Evolutionary conservation across 1,140 invertebrate species (phyloP), one percentile per base, ranked within the genome.

Genomic region (Drosophila dunni): DNA sequence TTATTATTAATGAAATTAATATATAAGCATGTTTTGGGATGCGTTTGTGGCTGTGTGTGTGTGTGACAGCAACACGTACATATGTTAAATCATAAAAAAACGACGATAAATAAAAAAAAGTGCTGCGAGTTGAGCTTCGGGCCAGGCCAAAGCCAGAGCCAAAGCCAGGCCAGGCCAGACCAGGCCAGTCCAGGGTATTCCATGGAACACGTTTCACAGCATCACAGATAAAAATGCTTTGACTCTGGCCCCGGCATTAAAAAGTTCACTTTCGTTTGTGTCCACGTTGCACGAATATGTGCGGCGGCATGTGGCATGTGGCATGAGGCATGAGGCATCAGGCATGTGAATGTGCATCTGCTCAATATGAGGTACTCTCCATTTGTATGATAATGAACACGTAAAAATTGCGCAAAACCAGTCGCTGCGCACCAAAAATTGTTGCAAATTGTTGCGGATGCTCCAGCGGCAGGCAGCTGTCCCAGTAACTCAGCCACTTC

Each of bases 1-100:
- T 86, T 86, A 88, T 88, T 88, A 88, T 89, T 88, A 88, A 88
- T 88, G 84, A 88, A 88, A 88, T 88, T 88, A 88, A 88, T 88
- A 88, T 86, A 88, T 84, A 89, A 77, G 79, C 77, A 71, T 84
- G 69, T 64, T 79, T 70, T 66, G 67, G 58, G 58, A 40, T 78
- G 44, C 67, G 56, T 86, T 56, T 63, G 38, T 61, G 44, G 58
- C 61, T 78, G 50, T 75, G 70, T 69, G 45, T 73, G 66, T 80
- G 74, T 77, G 62, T 76, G 84, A 89, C 81, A 85, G 79, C 81
- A 82, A 73, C 84, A 85, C 83, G 83, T 83, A 86, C 83, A 86
- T 89, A 88, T 88, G 84, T 88, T 88, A 88, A 88, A 89, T 89
- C 84, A 89, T 71, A 88, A 84, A 88, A 77, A 86, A 79, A 78